Percentiles rank a stretch among this genome's conserved stretches.
phyloP scores from a whole-genome alignment of 2,888 invertebrate species.

The Lycaena phlaeas region DNA sequence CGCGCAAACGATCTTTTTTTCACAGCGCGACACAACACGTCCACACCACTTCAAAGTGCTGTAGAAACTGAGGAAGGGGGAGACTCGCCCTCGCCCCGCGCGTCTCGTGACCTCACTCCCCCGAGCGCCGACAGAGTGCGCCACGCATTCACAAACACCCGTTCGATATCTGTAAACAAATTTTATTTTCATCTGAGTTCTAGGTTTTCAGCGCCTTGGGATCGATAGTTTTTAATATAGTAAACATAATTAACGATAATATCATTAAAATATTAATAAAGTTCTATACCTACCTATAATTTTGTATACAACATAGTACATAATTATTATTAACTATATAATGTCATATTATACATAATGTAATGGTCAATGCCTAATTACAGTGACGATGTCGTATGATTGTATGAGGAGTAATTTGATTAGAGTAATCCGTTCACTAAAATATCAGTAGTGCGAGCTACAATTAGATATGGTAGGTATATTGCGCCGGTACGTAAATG shows the following conservation, averaged over 20 bases:
- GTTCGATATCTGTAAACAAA: constrained; percentile 71
- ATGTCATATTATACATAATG: constrained; percentile 13
- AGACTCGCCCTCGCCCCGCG: constrained; percentile 51
- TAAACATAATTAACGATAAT: no score
- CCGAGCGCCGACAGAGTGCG: constrained; percentile 57
- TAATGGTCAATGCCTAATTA: neutral
- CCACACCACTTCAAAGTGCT: constrained; percentile 33
- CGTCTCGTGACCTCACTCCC: constrained; percentile 38
- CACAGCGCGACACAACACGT: constrained; percentile 35
- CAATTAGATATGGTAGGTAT: constrained; percentile 50
- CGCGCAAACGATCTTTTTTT: constrained; percentile 54
- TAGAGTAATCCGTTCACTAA: neutral
- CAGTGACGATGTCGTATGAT: neutral
- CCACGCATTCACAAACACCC: constrained; percentile 54
- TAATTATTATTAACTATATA: constrained; percentile 5
- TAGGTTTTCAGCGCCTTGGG: constrained; percentile 33
- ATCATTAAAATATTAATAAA: no score
- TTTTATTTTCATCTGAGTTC: constrained; percentile 53
- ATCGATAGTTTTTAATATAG: neutral
- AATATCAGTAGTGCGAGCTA: constrained; percentile 14
- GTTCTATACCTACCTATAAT: no score
- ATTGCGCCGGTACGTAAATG: constrained; percentile 52
- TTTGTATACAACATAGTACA: no score
- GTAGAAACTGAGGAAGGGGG: constrained; percentile 62
- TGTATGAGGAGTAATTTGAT: neutral